Conservation (phyloP, 2,888 invertebrate genomes). For the Andricus curvator region DNA sequence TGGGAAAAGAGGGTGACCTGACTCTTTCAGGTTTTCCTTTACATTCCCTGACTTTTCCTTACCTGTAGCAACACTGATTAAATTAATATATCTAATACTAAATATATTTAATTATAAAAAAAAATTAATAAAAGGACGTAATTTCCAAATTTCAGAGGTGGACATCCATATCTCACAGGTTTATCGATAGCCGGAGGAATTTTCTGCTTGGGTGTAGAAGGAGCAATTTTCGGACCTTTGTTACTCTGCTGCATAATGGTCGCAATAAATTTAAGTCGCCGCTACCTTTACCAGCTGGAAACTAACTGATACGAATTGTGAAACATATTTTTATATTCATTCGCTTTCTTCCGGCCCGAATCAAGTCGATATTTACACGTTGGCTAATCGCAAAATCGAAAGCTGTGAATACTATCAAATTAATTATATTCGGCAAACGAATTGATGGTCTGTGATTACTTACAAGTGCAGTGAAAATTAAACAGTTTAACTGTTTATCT, state of each 20-base stretch:
- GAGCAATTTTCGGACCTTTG: slow-evolving; percentile 97
- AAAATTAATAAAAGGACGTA: neutral
- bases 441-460: slow-evolving; percentile 1
- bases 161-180: slow-evolving; percentile 98
- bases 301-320: slow-evolving; percentile 40
- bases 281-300: slow-evolving; percentile 67
- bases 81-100: neutral
- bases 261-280: slow-evolving; percentile 86
- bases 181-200: slow-evolving; percentile 98
- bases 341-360: slow-evolving; percentile 10
- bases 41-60: too few species aligned
- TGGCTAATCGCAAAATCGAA: neutral
- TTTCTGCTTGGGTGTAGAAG: slow-evolving; percentile 97
- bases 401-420: neutral
- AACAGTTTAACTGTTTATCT: neutral
- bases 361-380: neutral
- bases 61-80: too few species aligned
- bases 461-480: neutral
- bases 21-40: too few species aligned
- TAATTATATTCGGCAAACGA: neutral
- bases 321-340: slow-evolving; percentile 31
- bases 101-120: neutral
- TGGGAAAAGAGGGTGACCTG: too few species aligned
- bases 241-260: slow-evolving; percentile 97
- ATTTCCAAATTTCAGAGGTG: slow-evolving; percentile 82